phyloP scores from a whole-genome alignment of 2,113 vertebrate species.

The Carassius auratus region DNA sequence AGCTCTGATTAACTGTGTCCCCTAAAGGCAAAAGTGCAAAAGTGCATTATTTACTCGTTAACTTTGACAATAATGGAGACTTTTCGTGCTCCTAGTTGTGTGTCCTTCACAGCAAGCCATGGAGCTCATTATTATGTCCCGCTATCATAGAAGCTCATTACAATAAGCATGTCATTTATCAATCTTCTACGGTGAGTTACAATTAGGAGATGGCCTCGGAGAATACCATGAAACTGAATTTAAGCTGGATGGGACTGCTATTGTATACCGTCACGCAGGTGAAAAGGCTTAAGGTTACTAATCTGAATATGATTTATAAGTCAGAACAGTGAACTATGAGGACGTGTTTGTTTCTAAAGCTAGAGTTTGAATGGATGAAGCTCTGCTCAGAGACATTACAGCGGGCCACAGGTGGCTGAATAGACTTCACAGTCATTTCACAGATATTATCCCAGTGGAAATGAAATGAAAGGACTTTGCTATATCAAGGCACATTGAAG shows the following conservation, averaged over 20 bases:
- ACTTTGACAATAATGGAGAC: constrained; percentile 59
- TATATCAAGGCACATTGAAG: constrained; percentile 58
- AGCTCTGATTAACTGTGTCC: constrained; percentile 65
- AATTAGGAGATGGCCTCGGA: background rate
- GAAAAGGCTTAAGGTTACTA: constrained; percentile 5
- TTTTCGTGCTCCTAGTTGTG: constrained; percentile 29
- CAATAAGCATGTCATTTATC: constrained; percentile 44
- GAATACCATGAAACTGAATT: constrained; percentile 22
- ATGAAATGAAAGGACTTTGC: constrained; percentile 54
- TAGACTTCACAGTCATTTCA: constrained; percentile 70
- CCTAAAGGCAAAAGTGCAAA: constrained; percentile 58
- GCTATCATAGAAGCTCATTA: constrained; percentile 49
- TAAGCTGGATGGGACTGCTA: constrained; percentile 14
- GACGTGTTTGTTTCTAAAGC: constrained; percentile 9
- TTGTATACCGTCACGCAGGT: background rate
- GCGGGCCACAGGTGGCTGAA: constrained; percentile 73
- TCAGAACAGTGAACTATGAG: background rate
- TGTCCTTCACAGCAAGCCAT: constrained; percentile 50
- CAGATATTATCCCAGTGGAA: constrained; percentile 64
- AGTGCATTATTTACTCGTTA: constrained; percentile 64
- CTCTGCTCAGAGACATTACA: background rate
- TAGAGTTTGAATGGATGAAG: background rate
- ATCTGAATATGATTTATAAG: constrained; percentile 42
- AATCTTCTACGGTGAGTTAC: constrained; percentile 44
- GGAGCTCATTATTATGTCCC: constrained; percentile 62